These are phyloP conservation scores for Furcifer pardalis DNA, from an alignment of 2,797 vertebrate genomes.

Conservation along the genomic window DNA sequence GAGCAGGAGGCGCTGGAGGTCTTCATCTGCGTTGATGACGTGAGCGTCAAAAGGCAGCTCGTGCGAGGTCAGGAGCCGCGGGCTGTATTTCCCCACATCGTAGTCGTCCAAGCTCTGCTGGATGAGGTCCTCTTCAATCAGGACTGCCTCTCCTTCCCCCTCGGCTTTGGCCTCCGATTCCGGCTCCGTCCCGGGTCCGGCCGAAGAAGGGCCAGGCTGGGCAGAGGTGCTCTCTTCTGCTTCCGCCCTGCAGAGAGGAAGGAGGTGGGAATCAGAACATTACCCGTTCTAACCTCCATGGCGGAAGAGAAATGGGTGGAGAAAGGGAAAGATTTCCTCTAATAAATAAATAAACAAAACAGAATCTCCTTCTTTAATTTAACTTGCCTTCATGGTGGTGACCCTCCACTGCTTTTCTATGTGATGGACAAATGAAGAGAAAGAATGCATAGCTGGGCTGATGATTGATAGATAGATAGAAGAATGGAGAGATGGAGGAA, in stretches of 20 bases:
- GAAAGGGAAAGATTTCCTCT: too few relatives aligned
- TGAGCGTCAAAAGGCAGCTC: slow-evolving; percentile 94
- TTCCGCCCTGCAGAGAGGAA: slow-evolving; percentile 59
- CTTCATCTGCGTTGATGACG: slow-evolving; percentile 88
- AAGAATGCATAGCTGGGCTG: too few relatives aligned
- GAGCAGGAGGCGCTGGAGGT: slow-evolving; percentile 84
- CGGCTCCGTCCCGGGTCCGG: slow-evolving; percentile 59
- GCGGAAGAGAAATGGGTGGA: too few relatives aligned
- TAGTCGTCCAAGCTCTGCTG: slow-evolving; percentile 97
- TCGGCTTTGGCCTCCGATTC: slow-evolving; percentile 71
- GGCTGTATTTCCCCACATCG: slow-evolving; percentile 92
- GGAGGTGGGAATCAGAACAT: background rate
- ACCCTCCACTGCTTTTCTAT: too few relatives aligned
- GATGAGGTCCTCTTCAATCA: slow-evolving; percentile 97
- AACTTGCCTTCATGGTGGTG: too few relatives aligned
- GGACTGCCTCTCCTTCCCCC: slow-evolving; percentile 83
- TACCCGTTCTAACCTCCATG: too few relatives aligned
- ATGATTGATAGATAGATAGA: too few relatives aligned
- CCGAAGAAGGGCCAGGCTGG: slow-evolving; percentile 56
- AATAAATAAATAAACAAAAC: too few relatives aligned
- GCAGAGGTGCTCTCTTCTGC: slow-evolving; percentile 54
- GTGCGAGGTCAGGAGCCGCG: slow-evolving; percentile 81
- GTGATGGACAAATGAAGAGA: too few relatives aligned
- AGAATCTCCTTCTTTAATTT: too few relatives aligned
- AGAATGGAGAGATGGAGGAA: too few relatives aligned